Conservation (phyloP, 2,888 invertebrate genomes). For the Thera britannica region DNA sequence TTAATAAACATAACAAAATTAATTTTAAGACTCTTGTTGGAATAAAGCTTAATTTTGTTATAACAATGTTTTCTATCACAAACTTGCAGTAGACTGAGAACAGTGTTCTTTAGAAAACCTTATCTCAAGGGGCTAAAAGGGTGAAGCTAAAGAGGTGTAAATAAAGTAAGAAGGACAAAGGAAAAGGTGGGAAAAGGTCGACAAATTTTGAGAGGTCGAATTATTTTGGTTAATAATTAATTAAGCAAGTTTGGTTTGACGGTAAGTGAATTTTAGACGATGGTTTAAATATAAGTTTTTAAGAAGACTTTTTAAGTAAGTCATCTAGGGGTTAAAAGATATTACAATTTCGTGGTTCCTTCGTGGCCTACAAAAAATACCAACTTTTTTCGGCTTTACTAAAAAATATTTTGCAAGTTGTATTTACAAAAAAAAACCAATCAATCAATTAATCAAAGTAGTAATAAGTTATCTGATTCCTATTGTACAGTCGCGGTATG, state of each 20-base stretch:
- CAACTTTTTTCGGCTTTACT: no score
- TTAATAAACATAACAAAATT: no score
- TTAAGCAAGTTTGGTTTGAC: constrained; percentile 43
- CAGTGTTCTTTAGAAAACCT: constrained; percentile 38
- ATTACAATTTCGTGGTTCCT: no score
- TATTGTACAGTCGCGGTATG: no score
- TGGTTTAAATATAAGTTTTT: constrained; percentile 25
- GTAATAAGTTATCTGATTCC: no score
- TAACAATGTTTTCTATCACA: constrained; percentile 38
- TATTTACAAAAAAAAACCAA: no score
- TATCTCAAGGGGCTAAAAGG: constrained; percentile 18
- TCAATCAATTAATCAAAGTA: no score
- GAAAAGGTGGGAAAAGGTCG: constrained; percentile 41
- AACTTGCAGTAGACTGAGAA: constrained; percentile 35
- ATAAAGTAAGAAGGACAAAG: constrained; percentile 38
- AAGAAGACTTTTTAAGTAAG: not conserved
- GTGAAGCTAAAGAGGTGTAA: constrained; percentile 43
- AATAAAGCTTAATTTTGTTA: constrained; percentile 34
- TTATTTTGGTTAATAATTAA: constrained; percentile 53
- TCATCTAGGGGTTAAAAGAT: no score
- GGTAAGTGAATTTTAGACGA: constrained; percentile 31
- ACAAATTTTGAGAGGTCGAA: constrained; percentile 38
- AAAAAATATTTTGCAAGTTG: no score
- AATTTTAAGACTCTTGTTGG: not conserved
- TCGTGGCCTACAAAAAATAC: no score